phyloP scores from a whole-genome alignment of 2,113 vertebrate genomes.

The Chlorodrepanis virens region DNA sequence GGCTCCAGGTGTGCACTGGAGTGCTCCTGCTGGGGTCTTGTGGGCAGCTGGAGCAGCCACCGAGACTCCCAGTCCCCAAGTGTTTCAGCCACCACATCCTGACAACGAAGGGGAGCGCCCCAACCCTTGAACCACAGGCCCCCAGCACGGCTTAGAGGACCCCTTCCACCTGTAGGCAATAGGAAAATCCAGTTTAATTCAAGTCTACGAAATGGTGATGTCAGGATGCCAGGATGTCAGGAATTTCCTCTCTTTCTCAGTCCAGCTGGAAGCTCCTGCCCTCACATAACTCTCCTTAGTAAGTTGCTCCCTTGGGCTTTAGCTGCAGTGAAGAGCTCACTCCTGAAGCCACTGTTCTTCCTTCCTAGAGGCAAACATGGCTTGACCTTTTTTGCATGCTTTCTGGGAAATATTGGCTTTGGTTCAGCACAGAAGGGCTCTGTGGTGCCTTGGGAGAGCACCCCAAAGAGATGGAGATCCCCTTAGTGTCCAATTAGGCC shows the following conservation, averaged over 20 bases:
- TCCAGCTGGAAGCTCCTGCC: not conserved
- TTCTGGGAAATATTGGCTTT: not conserved
- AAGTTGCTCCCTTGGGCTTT: not conserved
- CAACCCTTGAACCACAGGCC: not conserved
- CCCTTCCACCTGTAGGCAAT: not conserved
- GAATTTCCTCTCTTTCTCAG: not conserved
- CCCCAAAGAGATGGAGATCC: not conserved
- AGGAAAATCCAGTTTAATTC: not conserved
- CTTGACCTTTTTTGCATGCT: not conserved
- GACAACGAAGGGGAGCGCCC: not conserved
- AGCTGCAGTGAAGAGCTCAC: not conserved
- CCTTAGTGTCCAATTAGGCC: not conserved
- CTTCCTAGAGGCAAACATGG: not conserved
- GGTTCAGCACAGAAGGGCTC: not conserved
- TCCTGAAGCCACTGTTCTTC: not conserved
- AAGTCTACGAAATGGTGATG: not conserved
- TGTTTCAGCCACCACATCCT: not conserved
- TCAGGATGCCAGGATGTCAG: rapidly evolving
- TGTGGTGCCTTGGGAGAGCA: rapidly evolving
- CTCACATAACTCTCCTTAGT: not conserved
- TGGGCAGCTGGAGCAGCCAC: not conserved
- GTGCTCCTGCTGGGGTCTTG: not conserved
- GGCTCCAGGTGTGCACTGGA: not conserved
- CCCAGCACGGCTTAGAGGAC: not conserved
- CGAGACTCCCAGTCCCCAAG: rapidly evolving